phyloP scores from a whole-genome alignment of 2,797 vertebrate species.

The Margarornis squamiger region DNA sequence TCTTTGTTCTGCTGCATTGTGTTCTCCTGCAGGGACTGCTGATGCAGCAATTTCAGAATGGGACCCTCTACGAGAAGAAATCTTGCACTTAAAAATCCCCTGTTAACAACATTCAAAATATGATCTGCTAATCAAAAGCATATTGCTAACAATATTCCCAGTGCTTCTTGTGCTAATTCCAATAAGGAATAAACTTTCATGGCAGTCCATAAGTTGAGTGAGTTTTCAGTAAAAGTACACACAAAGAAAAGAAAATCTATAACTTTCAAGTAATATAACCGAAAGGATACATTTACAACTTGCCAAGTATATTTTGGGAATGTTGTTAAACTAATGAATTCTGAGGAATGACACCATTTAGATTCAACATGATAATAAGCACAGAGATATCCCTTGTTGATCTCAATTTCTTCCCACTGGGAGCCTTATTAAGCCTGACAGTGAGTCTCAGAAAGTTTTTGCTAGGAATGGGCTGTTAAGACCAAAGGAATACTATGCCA shows the following conservation, averaged over 20 bases:
- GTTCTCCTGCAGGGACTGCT: neutral
- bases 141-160: constrained; percentile 43
- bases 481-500: constrained; percentile 17
- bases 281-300: constrained; percentile 37
- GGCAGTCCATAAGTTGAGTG: neutral
- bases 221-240: constrained; percentile 47
- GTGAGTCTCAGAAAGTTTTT: constrained; percentile 52
- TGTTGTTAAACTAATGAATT: constrained; percentile 69
- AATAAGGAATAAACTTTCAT: constrained; percentile 48
- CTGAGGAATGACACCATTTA: constrained; percentile 56
- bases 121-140: constrained; percentile 52
- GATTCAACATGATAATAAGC: constrained; percentile 60
- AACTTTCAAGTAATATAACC: constrained; percentile 46
- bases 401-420: constrained; percentile 59
- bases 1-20: neutral
- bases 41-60: constrained; percentile 2
- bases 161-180: constrained; percentile 46
- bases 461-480: constrained; percentile 40
- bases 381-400: constrained; percentile 59
- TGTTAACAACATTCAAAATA: constrained; percentile 40
- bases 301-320: constrained; percentile 58
- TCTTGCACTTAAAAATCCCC: constrained; percentile 15
- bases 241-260: constrained; percentile 42
- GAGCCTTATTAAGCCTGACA: constrained; percentile 59
- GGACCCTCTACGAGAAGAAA: constrained; percentile 22